Percentiles rank a stretch among this genome's conserved stretches.
Evolutionary conservation across 2,113 vertebrate genomes (phyloP).

Genomic region (Anoura caudifer): DNA sequence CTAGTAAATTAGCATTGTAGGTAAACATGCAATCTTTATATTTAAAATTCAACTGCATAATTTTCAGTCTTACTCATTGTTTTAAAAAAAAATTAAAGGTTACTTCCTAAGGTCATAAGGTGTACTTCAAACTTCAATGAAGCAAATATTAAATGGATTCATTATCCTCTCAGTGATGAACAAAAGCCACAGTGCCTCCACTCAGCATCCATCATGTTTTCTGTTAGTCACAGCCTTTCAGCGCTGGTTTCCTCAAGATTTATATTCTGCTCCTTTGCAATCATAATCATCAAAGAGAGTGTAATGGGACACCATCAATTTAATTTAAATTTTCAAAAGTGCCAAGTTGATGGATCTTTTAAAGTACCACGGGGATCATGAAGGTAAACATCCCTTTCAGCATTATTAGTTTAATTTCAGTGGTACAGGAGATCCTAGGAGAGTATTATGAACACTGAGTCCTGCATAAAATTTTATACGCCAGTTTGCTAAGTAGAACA

Average conservation of each 20-base stretch:
- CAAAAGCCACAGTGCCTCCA: constrained; percentile 16
- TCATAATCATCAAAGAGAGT: constrained; percentile 30
- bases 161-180: not conserved
- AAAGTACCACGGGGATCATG: not conserved
- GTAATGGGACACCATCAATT: constrained; percentile 47
- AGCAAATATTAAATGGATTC: constrained; percentile 45
- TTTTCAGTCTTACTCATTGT: not conserved
- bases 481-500: not conserved
- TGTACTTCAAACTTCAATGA: not conserved
- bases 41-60: not conserved
- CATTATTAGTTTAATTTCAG: constrained; percentile 11
- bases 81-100: not conserved
- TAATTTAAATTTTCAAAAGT: constrained; percentile 59
- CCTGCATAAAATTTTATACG: not conserved
- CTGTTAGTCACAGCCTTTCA: constrained; percentile 28
- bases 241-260: constrained; percentile 33
- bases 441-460: not conserved
- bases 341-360: constrained; percentile 60
- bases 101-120: not conserved
- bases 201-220: constrained; percentile 40
- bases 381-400: not conserved
- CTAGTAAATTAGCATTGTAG: not conserved
- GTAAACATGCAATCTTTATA: not conserved
- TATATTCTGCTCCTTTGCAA: constrained; percentile 11
- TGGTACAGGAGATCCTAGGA: not conserved